phyloP scores from a whole-genome alignment of 2,888 invertebrate genomes.

The Eupithecia centaureata region DNA sequence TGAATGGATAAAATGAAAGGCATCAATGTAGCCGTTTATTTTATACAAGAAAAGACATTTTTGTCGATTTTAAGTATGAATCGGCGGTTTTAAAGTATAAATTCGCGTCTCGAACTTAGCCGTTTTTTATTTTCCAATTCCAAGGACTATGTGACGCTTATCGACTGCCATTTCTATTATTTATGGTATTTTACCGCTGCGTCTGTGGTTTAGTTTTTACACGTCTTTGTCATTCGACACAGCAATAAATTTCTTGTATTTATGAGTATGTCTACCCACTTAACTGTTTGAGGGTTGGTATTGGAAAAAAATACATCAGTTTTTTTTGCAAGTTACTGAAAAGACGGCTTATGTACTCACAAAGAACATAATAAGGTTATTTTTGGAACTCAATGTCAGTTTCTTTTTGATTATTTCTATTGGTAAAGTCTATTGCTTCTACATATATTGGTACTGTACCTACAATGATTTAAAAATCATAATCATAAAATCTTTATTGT shows the following conservation, averaged over 20 bases:
- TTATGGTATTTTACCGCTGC: constrained; percentile 50
- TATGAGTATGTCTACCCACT: constrained; percentile 45
- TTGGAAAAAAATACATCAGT: neutral
- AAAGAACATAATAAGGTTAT: neutral
- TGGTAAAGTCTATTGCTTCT: neutral
- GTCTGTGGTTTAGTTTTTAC: constrained; percentile 49
- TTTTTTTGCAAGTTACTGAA: constrained; percentile 7
- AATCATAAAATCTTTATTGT: too few species aligned
- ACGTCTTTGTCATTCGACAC: constrained; percentile 43
- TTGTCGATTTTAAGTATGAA: neutral
- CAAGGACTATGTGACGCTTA: constrained; percentile 54
- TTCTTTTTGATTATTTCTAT: neutral
- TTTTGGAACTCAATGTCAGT: neutral
- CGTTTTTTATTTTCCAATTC: neutral
- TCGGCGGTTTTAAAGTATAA: too few species aligned
- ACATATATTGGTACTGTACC: neutral
- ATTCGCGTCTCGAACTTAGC: neutral
- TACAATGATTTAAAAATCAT: too few species aligned
- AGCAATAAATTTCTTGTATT: constrained; percentile 50
- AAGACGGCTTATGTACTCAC: constrained; percentile 4
- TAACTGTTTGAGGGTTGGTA: constrained; percentile 38
- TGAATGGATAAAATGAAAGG: too few species aligned
- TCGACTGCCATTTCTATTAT: constrained; percentile 51
- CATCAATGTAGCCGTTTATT: too few species aligned
- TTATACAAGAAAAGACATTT: neutral